phyloP scores from a whole-genome alignment of 2,113 vertebrate genomes.

The Siniperca chuatsi region DNA sequence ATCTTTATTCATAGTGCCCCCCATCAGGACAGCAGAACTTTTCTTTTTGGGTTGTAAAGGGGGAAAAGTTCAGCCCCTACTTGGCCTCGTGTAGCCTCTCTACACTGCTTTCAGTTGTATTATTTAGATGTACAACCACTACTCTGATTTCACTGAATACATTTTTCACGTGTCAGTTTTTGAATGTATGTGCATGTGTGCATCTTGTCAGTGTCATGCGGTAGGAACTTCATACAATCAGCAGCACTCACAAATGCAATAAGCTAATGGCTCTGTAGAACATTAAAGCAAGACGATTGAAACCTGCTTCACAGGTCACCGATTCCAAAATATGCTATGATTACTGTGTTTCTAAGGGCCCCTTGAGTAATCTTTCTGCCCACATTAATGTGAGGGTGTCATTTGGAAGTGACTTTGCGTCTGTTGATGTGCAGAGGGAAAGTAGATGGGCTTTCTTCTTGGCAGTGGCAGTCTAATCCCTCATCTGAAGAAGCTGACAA shows the following conservation, averaged over 20 bases:
- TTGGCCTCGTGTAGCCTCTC: not conserved
- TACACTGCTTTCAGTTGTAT: too few species aligned
- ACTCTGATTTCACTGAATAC: not conserved
- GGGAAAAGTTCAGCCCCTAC: not conserved
- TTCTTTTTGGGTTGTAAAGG: too few species aligned
- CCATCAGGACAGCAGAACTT: not conserved
- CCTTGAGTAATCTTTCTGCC: conserved; percentile 1
- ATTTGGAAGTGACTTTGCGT: conserved; percentile 5
- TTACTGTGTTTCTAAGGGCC: conserved; percentile 37
- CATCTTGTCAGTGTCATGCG: not conserved
- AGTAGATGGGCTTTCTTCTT: conserved; percentile 7
- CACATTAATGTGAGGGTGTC: conserved; percentile 13
- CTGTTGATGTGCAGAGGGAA: conserved; percentile 6
- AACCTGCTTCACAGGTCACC: not conserved
- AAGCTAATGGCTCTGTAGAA: conserved; percentile 29
- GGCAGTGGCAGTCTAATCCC: conserved; percentile 24
- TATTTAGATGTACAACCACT: not conserved
- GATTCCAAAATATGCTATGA: conserved; percentile 29
- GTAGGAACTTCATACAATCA: not conserved
- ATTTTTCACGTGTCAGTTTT: not conserved
- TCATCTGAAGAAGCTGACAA: conserved; percentile 35
- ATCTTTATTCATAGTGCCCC: too few species aligned
- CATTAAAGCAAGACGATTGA: conserved; percentile 12
- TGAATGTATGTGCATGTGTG: too few species aligned
- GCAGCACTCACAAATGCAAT: not conserved